Conservation (phyloP, 2,888 invertebrate species). For the Athrips mouffetella region DNA sequence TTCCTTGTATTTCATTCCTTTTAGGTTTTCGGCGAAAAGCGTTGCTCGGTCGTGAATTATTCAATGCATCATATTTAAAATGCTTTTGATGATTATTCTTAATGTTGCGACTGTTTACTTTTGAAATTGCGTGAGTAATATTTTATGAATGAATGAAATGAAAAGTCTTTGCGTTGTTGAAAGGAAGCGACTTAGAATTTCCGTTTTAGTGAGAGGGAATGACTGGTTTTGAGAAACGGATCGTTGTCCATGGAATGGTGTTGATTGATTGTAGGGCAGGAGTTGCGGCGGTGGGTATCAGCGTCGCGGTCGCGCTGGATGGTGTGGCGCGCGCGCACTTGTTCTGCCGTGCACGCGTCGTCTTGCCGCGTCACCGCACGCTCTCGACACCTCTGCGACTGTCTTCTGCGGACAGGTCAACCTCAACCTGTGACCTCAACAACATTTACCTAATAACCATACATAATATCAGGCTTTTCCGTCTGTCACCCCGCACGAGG, state of each 20-base stretch:
- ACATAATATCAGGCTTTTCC: no score
- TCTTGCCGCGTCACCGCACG: conserved; percentile 53
- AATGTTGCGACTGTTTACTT: conserved; percentile 15
- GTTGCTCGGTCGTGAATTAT: conserved; percentile 25
- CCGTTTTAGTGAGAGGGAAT: background rate
- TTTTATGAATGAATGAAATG: conserved; percentile 8
- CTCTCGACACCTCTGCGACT: conserved; percentile 51
- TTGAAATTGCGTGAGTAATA: conserved; percentile 11
- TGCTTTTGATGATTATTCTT: conserved; percentile 21
- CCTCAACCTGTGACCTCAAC: no score
- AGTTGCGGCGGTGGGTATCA: conserved; percentile 27
- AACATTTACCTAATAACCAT: no score
- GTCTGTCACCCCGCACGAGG: no score
- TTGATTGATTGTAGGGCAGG: conserved; percentile 37
- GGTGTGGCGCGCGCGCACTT: conserved; percentile 47
- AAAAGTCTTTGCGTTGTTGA: background rate
- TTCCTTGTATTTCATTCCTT: conserved; percentile 48
- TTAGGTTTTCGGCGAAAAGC: conserved; percentile 32
- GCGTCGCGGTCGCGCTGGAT: conserved; percentile 40
- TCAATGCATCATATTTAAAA: conserved; percentile 16
- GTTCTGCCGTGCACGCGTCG: conserved; percentile 52
- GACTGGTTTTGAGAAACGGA: background rate
- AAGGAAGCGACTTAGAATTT: background rate
- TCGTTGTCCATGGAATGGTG: conserved; percentile 22
- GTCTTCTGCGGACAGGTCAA: conserved; percentile 36